A percentile compares a stretch with the other conserved stretches of the same genome.
Evolutionary conservation across 2,888 invertebrate genomes (phyloP).

Genomic region (Thereva unica): DNA sequence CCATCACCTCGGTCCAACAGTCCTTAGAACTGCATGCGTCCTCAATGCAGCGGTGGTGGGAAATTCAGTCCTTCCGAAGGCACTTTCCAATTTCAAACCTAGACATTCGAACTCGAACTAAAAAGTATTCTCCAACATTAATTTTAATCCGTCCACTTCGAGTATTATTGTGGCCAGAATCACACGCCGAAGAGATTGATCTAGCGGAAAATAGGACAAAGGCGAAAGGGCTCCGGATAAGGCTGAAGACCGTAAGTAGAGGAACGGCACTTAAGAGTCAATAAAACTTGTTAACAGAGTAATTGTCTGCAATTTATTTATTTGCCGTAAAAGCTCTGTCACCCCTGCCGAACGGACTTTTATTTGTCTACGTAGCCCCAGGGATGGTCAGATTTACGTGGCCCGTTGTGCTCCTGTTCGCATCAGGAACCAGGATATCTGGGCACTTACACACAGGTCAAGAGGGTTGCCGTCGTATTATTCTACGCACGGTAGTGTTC

Average conservation of each 20-base stretch:
- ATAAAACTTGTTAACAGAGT: slow-evolving; percentile 60
- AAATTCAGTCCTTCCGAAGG: slow-evolving; percentile 9
- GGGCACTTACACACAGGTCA: no score
- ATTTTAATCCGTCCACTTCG: slow-evolving; percentile 39
- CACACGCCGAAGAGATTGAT: slow-evolving; percentile 40
- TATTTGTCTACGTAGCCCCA: slow-evolving; percentile 31
- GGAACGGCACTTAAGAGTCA: slow-evolving; percentile 55
- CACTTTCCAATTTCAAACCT: slow-evolving; percentile 26
- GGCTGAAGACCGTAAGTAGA: slow-evolving; percentile 22
- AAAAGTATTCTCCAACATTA: slow-evolving; percentile 38
- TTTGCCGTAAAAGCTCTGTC: slow-evolving; percentile 47
- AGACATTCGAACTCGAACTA: slow-evolving; percentile 22
- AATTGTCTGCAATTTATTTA: slow-evolving; percentile 59
- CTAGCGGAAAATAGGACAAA: slow-evolving; percentile 42
- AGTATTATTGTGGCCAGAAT: slow-evolving; percentile 9
- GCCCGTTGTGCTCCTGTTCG: slow-evolving; percentile 1
- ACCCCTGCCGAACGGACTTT: slow-evolving; percentile 32
- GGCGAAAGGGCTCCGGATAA: slow-evolving; percentile 29
- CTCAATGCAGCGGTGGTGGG: slow-evolving; percentile 4
- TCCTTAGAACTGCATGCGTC: not conserved
- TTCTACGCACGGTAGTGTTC: no score
- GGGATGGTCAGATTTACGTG: slow-evolving; percentile 32
- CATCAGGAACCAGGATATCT: no score
- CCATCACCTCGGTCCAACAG: slow-evolving; percentile 20
- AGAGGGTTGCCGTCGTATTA: no score